Conservation (phyloP, 2,888 invertebrate genomes). For the Congeria kusceri region DNA sequence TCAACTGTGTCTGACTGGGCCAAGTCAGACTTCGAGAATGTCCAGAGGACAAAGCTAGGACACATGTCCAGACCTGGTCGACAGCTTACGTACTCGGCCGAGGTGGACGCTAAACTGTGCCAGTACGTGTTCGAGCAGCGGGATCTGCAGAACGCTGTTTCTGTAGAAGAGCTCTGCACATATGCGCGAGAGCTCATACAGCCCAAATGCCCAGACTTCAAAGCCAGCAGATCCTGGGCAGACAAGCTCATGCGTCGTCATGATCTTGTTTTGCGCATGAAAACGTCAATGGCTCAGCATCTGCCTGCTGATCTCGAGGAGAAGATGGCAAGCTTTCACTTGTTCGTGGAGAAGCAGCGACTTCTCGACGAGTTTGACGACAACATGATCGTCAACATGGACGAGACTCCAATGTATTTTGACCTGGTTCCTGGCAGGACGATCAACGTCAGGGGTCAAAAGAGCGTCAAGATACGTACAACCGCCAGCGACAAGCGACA, state of each 20-base stretch:
- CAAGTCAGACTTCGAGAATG: too few relatives aligned
- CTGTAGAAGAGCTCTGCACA: conserved; percentile 25
- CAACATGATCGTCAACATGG: conserved; percentile 48
- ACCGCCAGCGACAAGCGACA: conserved; percentile 42
- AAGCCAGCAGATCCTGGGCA: conserved; percentile 37
- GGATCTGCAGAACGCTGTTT: conserved; percentile 30
- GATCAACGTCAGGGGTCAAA: conserved; percentile 19
- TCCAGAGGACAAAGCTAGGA: too few relatives aligned
- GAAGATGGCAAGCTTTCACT: conserved; percentile 30
- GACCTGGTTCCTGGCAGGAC: conserved; percentile 36
- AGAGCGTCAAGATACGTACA: conserved; percentile 19
- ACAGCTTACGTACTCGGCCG: too few relatives aligned
- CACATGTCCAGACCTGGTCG: too few relatives aligned
- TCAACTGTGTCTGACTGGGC: too few relatives aligned
- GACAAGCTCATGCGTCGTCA: conserved; percentile 25
- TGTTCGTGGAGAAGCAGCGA: conserved; percentile 18
- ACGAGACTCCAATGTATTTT: conserved; percentile 43
- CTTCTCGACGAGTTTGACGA: conserved; percentile 44
- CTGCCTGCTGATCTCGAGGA: conserved; percentile 38
- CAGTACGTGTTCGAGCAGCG: conserved; percentile 26
- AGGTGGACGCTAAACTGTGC: too few relatives aligned
- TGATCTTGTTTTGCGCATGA: conserved; percentile 18
- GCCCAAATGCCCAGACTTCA: conserved; percentile 10
- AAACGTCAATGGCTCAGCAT: conserved; percentile 24
- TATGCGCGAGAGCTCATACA: conserved; percentile 9